These are phyloP conservation scores for Pterostichus madidus DNA, from an alignment of 2,888 invertebrate genomes.

Conservation along the genomic window DNA sequence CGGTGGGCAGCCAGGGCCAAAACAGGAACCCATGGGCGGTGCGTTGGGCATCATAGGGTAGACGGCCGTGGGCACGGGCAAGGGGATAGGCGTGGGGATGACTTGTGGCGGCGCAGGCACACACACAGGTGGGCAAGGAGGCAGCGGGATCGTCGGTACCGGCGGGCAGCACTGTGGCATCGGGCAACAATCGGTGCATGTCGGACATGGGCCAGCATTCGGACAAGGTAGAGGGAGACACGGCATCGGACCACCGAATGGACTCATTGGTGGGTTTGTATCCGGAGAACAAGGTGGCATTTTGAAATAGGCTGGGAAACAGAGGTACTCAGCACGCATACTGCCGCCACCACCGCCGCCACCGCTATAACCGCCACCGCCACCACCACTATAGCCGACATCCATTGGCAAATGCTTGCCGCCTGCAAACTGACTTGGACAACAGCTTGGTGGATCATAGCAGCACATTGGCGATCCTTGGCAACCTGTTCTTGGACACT, in stretches of 20 bases:
- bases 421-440: constrained; percentile 77
- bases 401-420: constrained; percentile 73
- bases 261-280: constrained; percentile 76
- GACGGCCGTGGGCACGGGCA: constrained; percentile 52
- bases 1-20: constrained; percentile 4
- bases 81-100: constrained; percentile 47
- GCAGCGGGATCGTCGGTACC: constrained; percentile 61
- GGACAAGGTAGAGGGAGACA: constrained; percentile 76
- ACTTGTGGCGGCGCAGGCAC: constrained; percentile 57
- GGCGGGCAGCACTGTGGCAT: constrained; percentile 61
- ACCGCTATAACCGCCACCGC: constrained; percentile 68
- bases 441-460: constrained; percentile 79
- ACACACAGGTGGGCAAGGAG: constrained; percentile 57
- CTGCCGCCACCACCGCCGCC: constrained; percentile 70
- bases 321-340: constrained; percentile 76
- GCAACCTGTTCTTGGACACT: constrained; percentile 80
- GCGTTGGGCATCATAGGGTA: constrained; percentile 75
- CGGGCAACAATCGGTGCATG: constrained; percentile 45
- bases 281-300: constrained; percentile 75
- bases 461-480: constrained; percentile 79
- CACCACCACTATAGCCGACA: constrained; percentile 71
- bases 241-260: constrained; percentile 77
- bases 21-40: constrained; percentile 74
- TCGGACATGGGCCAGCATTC: constrained; percentile 43
- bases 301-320: constrained; percentile 70